These are phyloP conservation scores for Heptranchias perlo DNA, from an alignment of 2,113 vertebrate species.

Conservation along the genomic window DNA sequence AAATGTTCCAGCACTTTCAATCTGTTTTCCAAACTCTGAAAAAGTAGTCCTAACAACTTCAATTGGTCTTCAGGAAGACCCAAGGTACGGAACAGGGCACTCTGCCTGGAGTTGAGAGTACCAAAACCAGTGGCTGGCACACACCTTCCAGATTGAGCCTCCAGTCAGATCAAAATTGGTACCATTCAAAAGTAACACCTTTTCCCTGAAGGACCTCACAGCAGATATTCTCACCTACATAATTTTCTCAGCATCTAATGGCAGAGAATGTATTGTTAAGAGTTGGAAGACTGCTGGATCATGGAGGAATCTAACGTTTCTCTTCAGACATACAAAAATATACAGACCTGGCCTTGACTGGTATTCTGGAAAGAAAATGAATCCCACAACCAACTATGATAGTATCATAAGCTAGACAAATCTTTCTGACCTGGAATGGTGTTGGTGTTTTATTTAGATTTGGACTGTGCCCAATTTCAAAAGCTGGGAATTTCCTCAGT, in stretches of 20 bases:
- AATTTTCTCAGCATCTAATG: not conserved
- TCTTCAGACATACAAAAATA: not conserved
- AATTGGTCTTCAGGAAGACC: not conserved
- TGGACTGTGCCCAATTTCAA: not conserved
- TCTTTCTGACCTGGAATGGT: not conserved
- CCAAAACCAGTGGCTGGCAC: not conserved
- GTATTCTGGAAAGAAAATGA: not conserved
- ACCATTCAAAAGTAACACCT: not conserved
- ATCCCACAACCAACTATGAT: not conserved
- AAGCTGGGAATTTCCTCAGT: not conserved
- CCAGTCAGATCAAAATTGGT: not conserved
- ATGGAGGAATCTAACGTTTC: too few relatives aligned
- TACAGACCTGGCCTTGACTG: not conserved
- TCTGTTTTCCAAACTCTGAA: not conserved
- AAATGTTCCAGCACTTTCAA: not conserved
- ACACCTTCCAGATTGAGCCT: not conserved
- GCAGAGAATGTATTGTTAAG: not conserved
- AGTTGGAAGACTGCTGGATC: not conserved
- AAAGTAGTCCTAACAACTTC: not conserved
- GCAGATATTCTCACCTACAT: not conserved
- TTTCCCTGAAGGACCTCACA: not conserved
- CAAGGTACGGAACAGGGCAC: not conserved
- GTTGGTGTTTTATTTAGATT: not conserved
- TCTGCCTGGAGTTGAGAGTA: not conserved
- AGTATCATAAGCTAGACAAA: not conserved